Percentiles rank a stretch among this genome's conserved stretches.
These are phyloP conservation scores for Melangyna quadrimaculata DNA, from an alignment of 2,888 invertebrate genomes.

Conservation along the genomic window DNA sequence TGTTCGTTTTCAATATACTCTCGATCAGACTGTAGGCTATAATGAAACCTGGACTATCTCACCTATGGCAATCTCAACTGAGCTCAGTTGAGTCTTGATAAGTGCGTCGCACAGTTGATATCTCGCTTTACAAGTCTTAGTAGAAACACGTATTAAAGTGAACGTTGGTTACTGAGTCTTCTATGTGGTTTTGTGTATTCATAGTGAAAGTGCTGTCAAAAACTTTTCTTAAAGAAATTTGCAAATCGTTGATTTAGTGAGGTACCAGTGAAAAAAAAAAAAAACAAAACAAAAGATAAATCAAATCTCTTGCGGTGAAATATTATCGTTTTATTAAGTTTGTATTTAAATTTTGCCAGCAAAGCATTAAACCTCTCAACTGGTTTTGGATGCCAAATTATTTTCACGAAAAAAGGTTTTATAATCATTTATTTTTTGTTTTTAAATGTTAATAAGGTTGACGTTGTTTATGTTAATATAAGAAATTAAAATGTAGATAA, in stretches of 20 bases:
- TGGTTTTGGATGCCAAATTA: constrained; percentile 26
- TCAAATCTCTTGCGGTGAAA: background rate
- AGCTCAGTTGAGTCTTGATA: constrained; percentile 67
- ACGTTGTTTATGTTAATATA: background rate
- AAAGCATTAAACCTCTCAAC: constrained; percentile 26
- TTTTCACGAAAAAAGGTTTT: constrained; percentile 14
- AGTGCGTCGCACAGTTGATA: constrained; percentile 51
- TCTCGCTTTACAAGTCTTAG: constrained; percentile 22
- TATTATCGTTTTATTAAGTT: background rate
- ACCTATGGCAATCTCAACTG: constrained; percentile 41
- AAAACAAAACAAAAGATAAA: background rate
- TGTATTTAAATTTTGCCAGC: constrained; percentile 48
- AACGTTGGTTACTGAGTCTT: background rate
- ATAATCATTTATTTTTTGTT: background rate
- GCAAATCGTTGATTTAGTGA: background rate
- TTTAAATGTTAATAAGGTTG: background rate
- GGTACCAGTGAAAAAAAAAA: background rate
- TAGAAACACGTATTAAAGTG: constrained; percentile 25
- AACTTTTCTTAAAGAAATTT: constrained; percentile 24
- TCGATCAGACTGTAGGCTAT: background rate
- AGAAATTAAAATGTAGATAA: too few species aligned
- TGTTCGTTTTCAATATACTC: background rate
- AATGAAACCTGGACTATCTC: constrained; percentile 6
- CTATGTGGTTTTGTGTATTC: background rate
- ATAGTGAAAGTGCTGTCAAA: constrained; percentile 54